Base-by-base conservation (phyloP, 2,797 vertebrate genomes). In the Periophthalmus magnuspinnatus region DNA sequence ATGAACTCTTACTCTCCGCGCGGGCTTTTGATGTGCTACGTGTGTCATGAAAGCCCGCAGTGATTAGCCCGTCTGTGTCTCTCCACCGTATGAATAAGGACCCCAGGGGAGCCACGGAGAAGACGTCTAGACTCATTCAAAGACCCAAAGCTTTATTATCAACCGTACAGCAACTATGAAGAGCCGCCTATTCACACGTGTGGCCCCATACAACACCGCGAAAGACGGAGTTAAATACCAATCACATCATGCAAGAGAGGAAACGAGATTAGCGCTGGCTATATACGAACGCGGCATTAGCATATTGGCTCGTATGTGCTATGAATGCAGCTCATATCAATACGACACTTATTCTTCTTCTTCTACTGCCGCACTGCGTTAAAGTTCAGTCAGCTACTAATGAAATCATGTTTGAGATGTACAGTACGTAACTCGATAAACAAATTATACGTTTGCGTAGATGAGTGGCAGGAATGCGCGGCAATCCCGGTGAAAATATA, bases 81-180 rank as follows among this genome's bases (percentile, higher is more conserved):
- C 60, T 80, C 55, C 5, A 38, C 50, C 33, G 77, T 83, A 71
- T 80, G 84, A 86, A 78, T 72, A 62, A 75, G 78, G 79, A 81
- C 79, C 84, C 81, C 78, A 52, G 62, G 78, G 78, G 81, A 80
- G 81, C 70, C 45, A 71, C 70, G 45, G 71, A 61, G 59, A 61
- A 79, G 74, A 74, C 36, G 84, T 91, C 86, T 90, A 84, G 85
- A 90, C 83, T 67, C 77, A 80, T 83, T 83, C 84, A 85, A 68
- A 70, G 76, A 65, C 75, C 63, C 60, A 47, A 75, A 79, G 77
- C 59, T 80, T 74, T 77, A 85, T 81, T 81, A 84, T 82, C 69
- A 77, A 58, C 75, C 68, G 69, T 74, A 75, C 66, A 48, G 69
- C 77, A 70, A 50, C 77, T 77, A 71, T 67, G 73, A 83, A 67